phyloP scores from a whole-genome alignment of 1,140 invertebrate genomes.

The Heliothis subflexa region DNA sequence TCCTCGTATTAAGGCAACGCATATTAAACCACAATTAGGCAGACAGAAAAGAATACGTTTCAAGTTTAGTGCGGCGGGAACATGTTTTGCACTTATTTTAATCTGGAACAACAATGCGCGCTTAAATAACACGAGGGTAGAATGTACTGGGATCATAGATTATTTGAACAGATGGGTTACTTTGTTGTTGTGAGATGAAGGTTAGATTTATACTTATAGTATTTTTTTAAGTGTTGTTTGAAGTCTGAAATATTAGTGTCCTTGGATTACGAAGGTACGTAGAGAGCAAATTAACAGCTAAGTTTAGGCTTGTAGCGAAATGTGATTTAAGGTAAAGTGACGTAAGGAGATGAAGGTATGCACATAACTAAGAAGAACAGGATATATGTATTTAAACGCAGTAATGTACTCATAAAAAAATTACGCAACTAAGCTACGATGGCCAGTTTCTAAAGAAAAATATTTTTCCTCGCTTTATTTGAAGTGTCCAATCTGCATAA shows the following conservation, averaged over 20 bases:
- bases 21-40: conserved; percentile 31
- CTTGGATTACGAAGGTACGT: background rate
- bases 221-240: no score
- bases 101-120: conserved; percentile 40
- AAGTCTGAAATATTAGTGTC: background rate
- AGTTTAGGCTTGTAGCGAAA: no score
- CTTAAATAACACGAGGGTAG: conserved; percentile 45
- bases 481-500: background rate
- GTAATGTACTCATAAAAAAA: no score
- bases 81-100: conserved; percentile 47
- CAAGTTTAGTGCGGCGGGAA: conserved; percentile 22
- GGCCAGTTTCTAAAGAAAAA: no score
- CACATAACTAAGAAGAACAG: no score
- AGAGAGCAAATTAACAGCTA: no score
- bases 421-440: no score
- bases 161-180: background rate
- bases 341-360: no score
- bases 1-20: background rate
- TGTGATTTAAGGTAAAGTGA: no score
- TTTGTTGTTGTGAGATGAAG: background rate
- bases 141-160: background rate
- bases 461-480: no score
- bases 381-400: no score
- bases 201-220: background rate
- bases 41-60: conserved; percentile 4